Base-by-base conservation (phyloP, 2,888 invertebrate species). In the Hydriomena furcata region DNA sequence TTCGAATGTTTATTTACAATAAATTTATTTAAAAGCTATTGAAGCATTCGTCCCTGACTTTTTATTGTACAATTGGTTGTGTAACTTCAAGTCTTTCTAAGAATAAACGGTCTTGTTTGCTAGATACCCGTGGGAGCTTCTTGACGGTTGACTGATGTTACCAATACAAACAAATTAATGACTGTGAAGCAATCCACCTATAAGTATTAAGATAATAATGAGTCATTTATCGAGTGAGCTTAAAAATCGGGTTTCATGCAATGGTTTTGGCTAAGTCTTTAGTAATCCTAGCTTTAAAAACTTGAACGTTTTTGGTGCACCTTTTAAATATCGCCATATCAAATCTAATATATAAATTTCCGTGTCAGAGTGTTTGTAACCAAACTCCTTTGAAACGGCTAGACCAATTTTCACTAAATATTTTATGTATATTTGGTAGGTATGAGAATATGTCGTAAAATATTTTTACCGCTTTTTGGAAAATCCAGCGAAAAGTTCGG, bases 121-220 rank as follows among this genome's bases (percentile, higher is more conserved):
- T 61, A 52, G 55, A 66, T 60, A 56, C 72, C 69, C 85, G 84
- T 86, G 87, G 86, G 86, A 85, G 80, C 66, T 63, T 64, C 71
- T 77, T 80, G 76, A 82, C 80, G 86, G 68, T 82, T 84, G 85
- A 87, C 82, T 87, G 84, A 82, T 84, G 81, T 83, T 86, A 83
- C 82, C 74, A 76, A 86, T 83, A 77, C 75, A 78, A 80, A 76
- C 76, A 80, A 78, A 80, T 82, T 80, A 81, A 79, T 82, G 70
- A 73, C 65, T 71, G 70, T 77, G 74, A 76, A 75, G 73, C 67
- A 74, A 79, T 68, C 51, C 42, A 40, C 57, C 61, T 52, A 52
- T 62, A 52, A 68, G 25, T 43, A 57, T 42, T 42, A 68, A 27
- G 27, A 65, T 48, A 61, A 49, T 45, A 51, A 54, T 61, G 38